A percentile compares a stretch with the other conserved stretches of the same genome.
Evolutionary conservation across 1,140 invertebrate species (phyloP).

Genomic region (Pogonomyrmex californicus): DNA sequence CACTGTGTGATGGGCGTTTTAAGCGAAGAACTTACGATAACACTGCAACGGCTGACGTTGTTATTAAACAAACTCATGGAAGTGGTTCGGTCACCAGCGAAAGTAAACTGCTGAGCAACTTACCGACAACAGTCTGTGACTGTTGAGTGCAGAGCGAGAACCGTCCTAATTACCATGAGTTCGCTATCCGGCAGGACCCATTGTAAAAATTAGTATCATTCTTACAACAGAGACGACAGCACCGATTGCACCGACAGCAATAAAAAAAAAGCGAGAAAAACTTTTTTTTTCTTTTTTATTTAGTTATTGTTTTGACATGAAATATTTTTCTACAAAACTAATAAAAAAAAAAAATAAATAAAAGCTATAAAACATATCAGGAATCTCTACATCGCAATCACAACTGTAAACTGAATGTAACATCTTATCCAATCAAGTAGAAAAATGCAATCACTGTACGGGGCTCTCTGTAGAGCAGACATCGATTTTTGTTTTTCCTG

Average conservation of each 20-base stretch:
- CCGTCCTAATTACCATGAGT: slow-evolving; percentile 67
- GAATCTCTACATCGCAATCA: background rate
- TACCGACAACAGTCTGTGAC: slow-evolving; percentile 61
- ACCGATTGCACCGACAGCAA: background rate
- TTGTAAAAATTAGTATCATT: slow-evolving; percentile 59
- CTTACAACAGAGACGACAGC: background rate
- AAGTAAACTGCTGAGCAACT: slow-evolving; percentile 38
- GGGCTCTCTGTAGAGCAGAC: background rate
- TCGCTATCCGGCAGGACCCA: background rate
- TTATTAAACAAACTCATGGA: slow-evolving; percentile 57
- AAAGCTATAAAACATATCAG: background rate
- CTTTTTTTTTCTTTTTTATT: background rate
- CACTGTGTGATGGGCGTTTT: slow-evolving; percentile 5
- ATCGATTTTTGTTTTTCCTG: background rate
- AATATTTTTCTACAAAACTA: slow-evolving; percentile 8
- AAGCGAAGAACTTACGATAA: slow-evolving; percentile 61
- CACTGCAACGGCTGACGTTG: slow-evolving; percentile 32
- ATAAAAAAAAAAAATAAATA: slow-evolving; percentile 1
- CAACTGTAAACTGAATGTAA: slow-evolving; percentile 7
- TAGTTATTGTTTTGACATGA: background rate
- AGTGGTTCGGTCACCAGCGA: slow-evolving; percentile 44
- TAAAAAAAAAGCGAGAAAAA: background rate
- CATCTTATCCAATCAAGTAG: background rate
- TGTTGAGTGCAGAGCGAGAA: slow-evolving; percentile 60
- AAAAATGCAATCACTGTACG: background rate